Evolutionary conservation across 2,797 vertebrate genomes (phyloP).

Genomic region (Alfaro cultratus): DNA sequence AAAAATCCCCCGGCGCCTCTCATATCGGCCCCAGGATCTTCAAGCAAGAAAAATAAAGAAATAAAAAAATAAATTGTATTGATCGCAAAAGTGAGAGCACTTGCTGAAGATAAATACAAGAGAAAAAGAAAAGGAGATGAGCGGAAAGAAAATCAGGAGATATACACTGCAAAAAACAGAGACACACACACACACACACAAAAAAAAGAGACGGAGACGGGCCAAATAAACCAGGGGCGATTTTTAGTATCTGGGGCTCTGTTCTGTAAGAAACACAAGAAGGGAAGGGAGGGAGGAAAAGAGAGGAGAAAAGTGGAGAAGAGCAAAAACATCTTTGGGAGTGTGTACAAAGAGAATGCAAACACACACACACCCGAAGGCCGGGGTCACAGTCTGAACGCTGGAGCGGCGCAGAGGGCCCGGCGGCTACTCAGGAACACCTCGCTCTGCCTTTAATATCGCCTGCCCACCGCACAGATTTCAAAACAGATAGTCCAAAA

Average conservation of each 20-base stretch:
- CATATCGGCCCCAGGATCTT: constrained; percentile 67
- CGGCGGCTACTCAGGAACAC: constrained; percentile 70
- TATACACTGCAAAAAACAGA: constrained; percentile 59
- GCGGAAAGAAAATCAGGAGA: constrained; percentile 54
- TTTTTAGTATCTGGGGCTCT: constrained; percentile 70
- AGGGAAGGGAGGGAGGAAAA: constrained; percentile 44
- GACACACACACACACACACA: neutral
- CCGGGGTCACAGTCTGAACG: constrained; percentile 76
- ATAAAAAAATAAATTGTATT: constrained; percentile 55
- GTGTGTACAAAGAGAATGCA: constrained; percentile 76
- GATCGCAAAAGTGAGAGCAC: constrained; percentile 73
- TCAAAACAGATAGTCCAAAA: constrained; percentile 76
- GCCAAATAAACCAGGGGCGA: constrained; percentile 79
- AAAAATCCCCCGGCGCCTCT: constrained; percentile 68
- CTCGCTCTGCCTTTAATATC: constrained; percentile 75
- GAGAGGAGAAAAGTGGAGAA: constrained; percentile 66
- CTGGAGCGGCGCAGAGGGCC: constrained; percentile 72
- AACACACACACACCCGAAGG: constrained; percentile 66
- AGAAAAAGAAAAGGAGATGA: constrained; percentile 68
- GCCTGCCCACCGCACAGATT: constrained; percentile 70
- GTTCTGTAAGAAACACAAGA: constrained; percentile 68
- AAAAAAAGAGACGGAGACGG: constrained; percentile 48
- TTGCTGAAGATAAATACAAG: constrained; percentile 70
- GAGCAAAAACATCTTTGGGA: constrained; percentile 73
- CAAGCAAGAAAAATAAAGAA: constrained; percentile 36